phyloP scores from a whole-genome alignment of 2,113 vertebrate genomes.

The Nannobrachium achirus region DNA sequence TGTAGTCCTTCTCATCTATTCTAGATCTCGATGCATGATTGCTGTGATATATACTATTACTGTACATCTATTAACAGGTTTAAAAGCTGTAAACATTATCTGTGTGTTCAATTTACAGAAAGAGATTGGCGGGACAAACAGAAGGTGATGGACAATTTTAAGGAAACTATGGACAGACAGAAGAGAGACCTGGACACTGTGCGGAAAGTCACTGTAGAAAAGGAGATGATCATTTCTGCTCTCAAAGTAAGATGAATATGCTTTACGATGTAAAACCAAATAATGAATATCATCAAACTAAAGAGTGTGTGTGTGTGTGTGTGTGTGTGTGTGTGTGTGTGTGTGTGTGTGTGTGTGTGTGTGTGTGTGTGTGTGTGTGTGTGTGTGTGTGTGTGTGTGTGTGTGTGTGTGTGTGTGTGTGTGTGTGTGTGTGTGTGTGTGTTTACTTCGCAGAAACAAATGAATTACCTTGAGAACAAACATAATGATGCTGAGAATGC shows the following conservation, averaged over 20 bases:
- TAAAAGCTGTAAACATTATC: not conserved
- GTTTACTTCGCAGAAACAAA: constrained; percentile 86
- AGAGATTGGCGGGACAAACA: constrained; percentile 87
- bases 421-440: not conserved
- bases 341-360: not conserved
- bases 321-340: not conserved
- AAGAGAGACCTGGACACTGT: constrained; percentile 84
- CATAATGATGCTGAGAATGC: constrained; percentile 84
- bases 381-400: not conserved
- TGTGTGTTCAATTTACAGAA: constrained; percentile 74
- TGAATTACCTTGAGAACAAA: constrained; percentile 90
- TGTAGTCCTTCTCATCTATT: too few relatives aligned
- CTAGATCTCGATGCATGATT: not conserved
- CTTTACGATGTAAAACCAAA: not conserved
- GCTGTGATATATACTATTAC: not conserved
- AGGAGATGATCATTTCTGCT: constrained; percentile 88
- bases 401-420: not conserved
- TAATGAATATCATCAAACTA: too few relatives aligned
- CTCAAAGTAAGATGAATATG: constrained; percentile 81
- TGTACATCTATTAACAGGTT: not conserved
- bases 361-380: not conserved
- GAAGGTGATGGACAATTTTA: constrained; percentile 81
- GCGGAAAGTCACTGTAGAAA: constrained; percentile 82
- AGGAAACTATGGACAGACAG: constrained; percentile 85
- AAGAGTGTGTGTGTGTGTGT: not conserved